Evolutionary conservation across 2,888 invertebrate species (phyloP).

Genomic region (Malacosoma neustria): DNA sequence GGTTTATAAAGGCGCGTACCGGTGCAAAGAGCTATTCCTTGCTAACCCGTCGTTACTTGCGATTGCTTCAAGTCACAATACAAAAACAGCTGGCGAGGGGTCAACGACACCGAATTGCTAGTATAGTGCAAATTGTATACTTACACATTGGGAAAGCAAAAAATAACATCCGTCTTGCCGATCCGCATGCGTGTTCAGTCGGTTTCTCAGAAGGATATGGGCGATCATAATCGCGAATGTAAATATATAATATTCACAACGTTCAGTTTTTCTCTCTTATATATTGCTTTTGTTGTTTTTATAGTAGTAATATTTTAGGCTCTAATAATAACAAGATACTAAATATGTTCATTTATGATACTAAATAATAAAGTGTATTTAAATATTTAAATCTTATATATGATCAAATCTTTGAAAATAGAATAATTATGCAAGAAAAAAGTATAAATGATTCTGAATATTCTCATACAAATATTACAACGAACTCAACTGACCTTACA

Average conservation of each 20-base stretch:
- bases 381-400: no score
- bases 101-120: slow-evolving; percentile 55
- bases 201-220: slow-evolving; percentile 39
- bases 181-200: slow-evolving; percentile 34
- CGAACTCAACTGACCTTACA: slow-evolving; percentile 17
- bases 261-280: no score
- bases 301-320: no score
- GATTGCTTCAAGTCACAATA: slow-evolving; percentile 52
- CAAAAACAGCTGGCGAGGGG: slow-evolving; percentile 66
- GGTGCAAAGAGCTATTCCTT: slow-evolving; percentile 55
- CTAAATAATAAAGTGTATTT: no score
- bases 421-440: no score
- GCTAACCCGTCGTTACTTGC: slow-evolving; percentile 44
- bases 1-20: slow-evolving; percentile 52
- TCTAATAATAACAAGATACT: no score
- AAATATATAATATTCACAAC: no score
- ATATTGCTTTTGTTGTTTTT: no score
- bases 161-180: slow-evolving; percentile 53
- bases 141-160: slow-evolving; percentile 54
- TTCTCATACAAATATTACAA: slow-evolving; percentile 12
- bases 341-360: no score
- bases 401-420: no score
- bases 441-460: no score
- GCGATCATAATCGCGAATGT: slow-evolving; percentile 40
- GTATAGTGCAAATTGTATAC: slow-evolving; percentile 70